A percentile compares a stretch with the other conserved stretches of the same genome.
These are phyloP conservation scores for Seriola rivoliana DNA, from an alignment of 2,113 vertebrate genomes.

Conservation along the genomic window DNA sequence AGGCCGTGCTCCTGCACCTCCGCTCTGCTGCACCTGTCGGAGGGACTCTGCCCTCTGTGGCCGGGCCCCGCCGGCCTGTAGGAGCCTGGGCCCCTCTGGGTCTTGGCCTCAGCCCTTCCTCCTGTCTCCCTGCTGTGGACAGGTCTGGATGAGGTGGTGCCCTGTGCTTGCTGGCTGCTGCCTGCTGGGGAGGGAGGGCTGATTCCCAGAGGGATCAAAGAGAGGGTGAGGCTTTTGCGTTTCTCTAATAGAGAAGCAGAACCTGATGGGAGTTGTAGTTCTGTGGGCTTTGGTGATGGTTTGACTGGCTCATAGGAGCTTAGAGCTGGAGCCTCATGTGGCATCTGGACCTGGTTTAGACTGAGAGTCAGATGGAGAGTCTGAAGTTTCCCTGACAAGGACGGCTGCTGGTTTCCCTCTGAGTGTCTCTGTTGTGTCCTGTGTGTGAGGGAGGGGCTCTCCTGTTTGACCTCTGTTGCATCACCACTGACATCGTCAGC, in stretches of 20 bases:
- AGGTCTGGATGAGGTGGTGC: not conserved
- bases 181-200: conserved; percentile 3
- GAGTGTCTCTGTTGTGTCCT: conserved; percentile 26
- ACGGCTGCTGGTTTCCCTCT: conserved; percentile 14
- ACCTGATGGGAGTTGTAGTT: conserved; percentile 62
- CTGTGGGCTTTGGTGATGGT: conserved; percentile 52
- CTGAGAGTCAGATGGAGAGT: conserved; percentile 42
- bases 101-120: not conserved
- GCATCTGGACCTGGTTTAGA: conserved; percentile 29
- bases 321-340: not conserved
- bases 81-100: not conserved
- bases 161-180: not conserved
- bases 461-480: conserved; percentile 9
- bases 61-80: not conserved
- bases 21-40: conserved; percentile 10
- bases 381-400: conserved; percentile 52
- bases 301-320: conserved; percentile 10
- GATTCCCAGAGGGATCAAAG: conserved; percentile 64
- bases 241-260: conserved; percentile 76
- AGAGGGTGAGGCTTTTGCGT: conserved; percentile 78
- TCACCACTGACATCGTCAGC: not conserved
- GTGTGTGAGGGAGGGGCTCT: conserved; percentile 26
- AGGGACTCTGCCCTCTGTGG: not conserved
- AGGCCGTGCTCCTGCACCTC: conserved; percentile 54
- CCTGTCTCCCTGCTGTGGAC: conserved; percentile 32